Evolutionary conservation across 2,113 vertebrate genomes (phyloP), one percentile per base, ranked within the genome.

Genomic region (Clinocottus analis): DNA sequence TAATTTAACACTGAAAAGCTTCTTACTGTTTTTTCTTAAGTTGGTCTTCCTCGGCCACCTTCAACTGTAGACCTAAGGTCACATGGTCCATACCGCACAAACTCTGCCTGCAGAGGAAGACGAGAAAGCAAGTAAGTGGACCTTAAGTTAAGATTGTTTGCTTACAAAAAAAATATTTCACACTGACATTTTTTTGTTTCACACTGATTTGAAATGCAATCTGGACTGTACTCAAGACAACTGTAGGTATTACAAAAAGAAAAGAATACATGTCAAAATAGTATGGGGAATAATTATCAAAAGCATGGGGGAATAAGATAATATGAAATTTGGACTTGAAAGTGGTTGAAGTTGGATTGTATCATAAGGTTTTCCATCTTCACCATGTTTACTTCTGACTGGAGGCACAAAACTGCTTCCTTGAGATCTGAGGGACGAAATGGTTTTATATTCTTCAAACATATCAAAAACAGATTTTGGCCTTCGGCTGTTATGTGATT

Each of bases 371-470:
- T 13, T 19, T 33, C 25, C 53, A 72, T 51, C 53, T 16, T n/a
- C 6, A 35, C 29, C 5, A 2, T 64, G 62, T 71, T 56, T 33
- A 1, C 45, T 61, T 25, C 49, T 77, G 60, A 66, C 83, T 29
- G 27, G 55, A 77, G 80, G 85, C 79, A 59, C 19, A 39, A 87
- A 66, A 21, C 53, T 61, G 80, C 43, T 85, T 72, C 62, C 51
- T 27, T 68, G 29, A 87, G 83, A 88, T 90, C 83, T 77, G 2
- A 83, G 63, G 33, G 72, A 69, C 39, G 45, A 65, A 64, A 56
- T 62, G 80, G 70, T 39, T 84, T 65, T 11, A 65, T 63, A 64
- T 80, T 84, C 76, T 64, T 83, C 85, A 87, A 87, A 80, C 64
- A 58, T 37, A 66, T 78, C 56, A 56, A 25, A 25, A 51, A 53